Evolutionary conservation across 2,113 vertebrate genomes (phyloP), one percentile per base, ranked within the genome.

Genomic region (Nesospiza acunhae): DNA sequence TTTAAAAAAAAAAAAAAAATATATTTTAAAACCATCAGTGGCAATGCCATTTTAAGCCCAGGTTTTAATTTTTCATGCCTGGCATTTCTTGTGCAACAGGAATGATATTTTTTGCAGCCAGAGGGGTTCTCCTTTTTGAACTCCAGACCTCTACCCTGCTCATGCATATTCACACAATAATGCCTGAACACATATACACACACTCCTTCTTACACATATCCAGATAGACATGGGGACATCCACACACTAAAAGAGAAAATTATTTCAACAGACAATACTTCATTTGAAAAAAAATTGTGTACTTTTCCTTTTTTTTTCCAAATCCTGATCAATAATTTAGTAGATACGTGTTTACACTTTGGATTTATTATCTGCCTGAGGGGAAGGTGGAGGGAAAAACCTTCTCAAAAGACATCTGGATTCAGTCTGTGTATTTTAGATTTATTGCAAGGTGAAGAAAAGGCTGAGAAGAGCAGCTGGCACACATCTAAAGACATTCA

Each of bases 281-380:
- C 1, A 16, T 59, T 74, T 53, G 1, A 24, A 28, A 12, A 12
- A 33, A 30, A 20, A 21, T 30, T 50, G 14, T 33, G 16, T 13
- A 14, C 1, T 10, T 42, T 4, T 53, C 12, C 4, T 21, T 17
- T n/a, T n/a, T 33, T 15, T 35, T 16, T 31, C 1, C 2, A 17
- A 46, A 89, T 30, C 20, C 10, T 31, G 46, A 27, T 80, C 35
- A 77, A 60, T 72, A 50, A 55, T 72, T 81, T 58, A 66, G 66
- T 23, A 58, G 37, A 41, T 37, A 1, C 1, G 2, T 63, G 23
- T 75, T 82, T 78, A 46, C 33, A 30, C 10, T 87, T 84, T 18
- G 24, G 46, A 62, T 94, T 94, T 70, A 53, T 74, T 77, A n/a
- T 52, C 33, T 58, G 35, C 3, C 18, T 50, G 20, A 84, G 13